Base-by-base conservation (phyloP, 2,113 vertebrate genomes). In the Pithys albifrons region DNA sequence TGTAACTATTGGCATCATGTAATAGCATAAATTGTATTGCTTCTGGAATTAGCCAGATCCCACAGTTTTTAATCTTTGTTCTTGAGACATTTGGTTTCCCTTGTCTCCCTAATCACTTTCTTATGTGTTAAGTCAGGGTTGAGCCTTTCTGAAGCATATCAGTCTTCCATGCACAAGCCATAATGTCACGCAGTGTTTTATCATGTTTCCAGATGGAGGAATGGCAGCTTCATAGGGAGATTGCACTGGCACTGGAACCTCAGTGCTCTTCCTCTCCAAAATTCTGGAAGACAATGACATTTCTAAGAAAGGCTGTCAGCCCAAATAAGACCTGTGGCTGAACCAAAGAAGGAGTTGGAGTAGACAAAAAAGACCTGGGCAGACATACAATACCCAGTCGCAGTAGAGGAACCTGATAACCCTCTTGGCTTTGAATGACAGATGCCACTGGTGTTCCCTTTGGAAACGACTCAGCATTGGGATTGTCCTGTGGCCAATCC, bases 11-110 rank as follows among this genome's bases (percentile, higher is more conserved):
- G 49, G 74, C 58, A 79, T 85, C 45, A 58, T 88, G 37, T 66
- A 89, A 43, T 46, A 55, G 39, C 7, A 5, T 45, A 71, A 94
- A 35, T 57, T 35, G 14, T 66, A 39, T n/a, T 92, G 65, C 82
- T 81, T 76, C 71, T 88, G 62, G 85, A 91, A 79, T 79, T 90
- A 95, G 45, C 24, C 25, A 25, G 71, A 48, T 91, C 37, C 24
- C 54, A 61, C 20, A 23, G 52, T 27, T 94, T 82, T 82, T 79
- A 14, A 13, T 69, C 54, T 72, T 91, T 82, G 31, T 88, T 57
- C n/a, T 90, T 69, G 52, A 70, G 62, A 62, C 46, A 54, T 90
- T 93, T 83, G 58, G n/a, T 52, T 83, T 78, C 45, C 58, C 19
- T 80, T 83, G 19, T 73, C 49, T 79, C 28, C 27, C 52, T 90